These are phyloP conservation scores for Zaprionus ornatus DNA, from an alignment of 1,140 invertebrate species.

Conservation along the genomic window DNA sequence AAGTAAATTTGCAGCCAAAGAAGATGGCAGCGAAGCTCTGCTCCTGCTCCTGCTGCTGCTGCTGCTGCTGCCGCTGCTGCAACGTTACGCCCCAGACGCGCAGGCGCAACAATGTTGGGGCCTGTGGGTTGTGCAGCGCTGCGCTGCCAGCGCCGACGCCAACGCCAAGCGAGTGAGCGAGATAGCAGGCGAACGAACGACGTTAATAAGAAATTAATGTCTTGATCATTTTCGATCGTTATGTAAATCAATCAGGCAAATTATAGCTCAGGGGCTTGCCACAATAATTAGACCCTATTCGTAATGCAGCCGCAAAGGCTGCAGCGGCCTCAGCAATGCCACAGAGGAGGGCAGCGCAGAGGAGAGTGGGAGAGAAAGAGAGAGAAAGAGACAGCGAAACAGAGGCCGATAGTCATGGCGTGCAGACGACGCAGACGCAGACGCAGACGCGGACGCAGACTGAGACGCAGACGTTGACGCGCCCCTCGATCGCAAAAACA, in stretches of 20 bases:
- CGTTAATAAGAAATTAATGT: constrained; percentile 84
- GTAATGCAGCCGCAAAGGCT: constrained; percentile 71
- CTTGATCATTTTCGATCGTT: constrained; percentile 84
- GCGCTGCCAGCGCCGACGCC: constrained; percentile 20
- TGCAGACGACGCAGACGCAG: constrained; percentile 44
- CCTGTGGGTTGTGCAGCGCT: constrained; percentile 20
- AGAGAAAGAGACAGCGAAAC: constrained; percentile 17
- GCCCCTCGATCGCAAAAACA: constrained; percentile 57
- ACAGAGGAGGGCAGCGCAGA: constrained; percentile 10
- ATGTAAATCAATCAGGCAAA: constrained; percentile 84
- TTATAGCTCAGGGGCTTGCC: constrained; percentile 84
- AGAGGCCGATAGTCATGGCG: constrained; percentile 53
- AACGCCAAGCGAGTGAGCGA: constrained; percentile 9
- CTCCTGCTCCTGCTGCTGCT: not conserved
- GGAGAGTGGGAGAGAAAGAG: not conserved
- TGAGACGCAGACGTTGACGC: constrained; percentile 61
- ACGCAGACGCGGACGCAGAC: not conserved
- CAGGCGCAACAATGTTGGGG: constrained; percentile 52
- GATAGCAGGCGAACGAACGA: constrained; percentile 58
- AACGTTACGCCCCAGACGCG: constrained; percentile 65
- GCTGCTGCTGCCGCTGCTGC: constrained; percentile 16
- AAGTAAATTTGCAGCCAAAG: constrained; percentile 30
- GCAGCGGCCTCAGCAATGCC: constrained; percentile 19
- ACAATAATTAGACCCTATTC: constrained; percentile 84
- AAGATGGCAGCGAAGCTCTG: not conserved